Conservation (phyloP, 1,140 invertebrate genomes). For the Drosophila albomicans region DNA sequence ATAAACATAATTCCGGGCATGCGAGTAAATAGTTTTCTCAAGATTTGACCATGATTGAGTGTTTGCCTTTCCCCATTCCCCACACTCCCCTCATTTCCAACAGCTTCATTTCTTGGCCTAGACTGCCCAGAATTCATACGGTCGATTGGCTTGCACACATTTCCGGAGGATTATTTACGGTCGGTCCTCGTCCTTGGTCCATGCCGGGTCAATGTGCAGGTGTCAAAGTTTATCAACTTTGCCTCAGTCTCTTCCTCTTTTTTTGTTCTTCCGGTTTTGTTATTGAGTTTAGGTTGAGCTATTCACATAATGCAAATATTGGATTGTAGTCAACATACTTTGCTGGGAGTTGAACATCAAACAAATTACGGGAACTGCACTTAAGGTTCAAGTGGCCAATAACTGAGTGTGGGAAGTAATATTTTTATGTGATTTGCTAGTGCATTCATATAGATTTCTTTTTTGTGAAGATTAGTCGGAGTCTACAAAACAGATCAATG, state of each 20-base stretch:
- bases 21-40: conserved; percentile 76
- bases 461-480: no score
- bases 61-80: conserved; percentile 34
- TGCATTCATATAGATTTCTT: no score
- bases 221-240: conserved; percentile 34
- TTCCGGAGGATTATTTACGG: conserved; percentile 32
- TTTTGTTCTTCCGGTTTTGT: not conserved
- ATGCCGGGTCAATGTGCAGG: conserved; percentile 44
- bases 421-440: no score
- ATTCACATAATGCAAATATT: conserved; percentile 25
- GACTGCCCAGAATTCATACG: conserved; percentile 77
- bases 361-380: not conserved
- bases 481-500: no score
- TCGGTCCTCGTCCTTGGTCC: conserved; percentile 7
- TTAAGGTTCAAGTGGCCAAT: no score
- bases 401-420: no score
- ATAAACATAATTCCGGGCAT: conserved; percentile 78
- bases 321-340: conserved; percentile 21
- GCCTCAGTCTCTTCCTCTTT: not conserved
- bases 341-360: not conserved
- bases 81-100: conserved; percentile 3
- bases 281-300: not conserved
- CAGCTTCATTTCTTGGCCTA: not conserved
- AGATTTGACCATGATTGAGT: conserved; percentile 78
- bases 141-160: conserved; percentile 69